These are phyloP conservation scores for Chromoteleia sp. DNA, from an alignment of 2,888 invertebrate genomes.

Conservation along the genomic window DNA sequence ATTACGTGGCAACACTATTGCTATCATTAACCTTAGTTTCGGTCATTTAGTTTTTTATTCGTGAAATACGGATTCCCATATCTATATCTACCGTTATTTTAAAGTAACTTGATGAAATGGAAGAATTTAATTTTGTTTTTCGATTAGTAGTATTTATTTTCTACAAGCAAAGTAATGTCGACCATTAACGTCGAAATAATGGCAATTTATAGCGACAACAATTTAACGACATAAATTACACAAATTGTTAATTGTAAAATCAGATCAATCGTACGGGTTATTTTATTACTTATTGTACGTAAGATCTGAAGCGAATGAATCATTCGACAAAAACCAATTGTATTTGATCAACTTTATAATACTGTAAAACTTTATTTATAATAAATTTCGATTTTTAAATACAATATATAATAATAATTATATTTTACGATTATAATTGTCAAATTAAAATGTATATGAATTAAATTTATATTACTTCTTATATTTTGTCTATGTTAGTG, in stretches of 20 bases:
- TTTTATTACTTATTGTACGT: too few species aligned
- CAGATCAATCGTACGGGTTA: too few species aligned
- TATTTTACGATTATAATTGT: neutral
- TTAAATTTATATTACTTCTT: neutral
- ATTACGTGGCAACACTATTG: constrained; percentile 52
- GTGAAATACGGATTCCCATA: constrained; percentile 38
- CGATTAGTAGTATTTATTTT: constrained; percentile 10
- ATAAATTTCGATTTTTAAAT: too few species aligned
- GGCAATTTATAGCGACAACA: constrained; percentile 12
- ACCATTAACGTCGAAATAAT: constrained; percentile 23
- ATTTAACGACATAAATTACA: too few species aligned
- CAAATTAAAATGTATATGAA: too few species aligned
- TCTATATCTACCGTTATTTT: constrained; percentile 40
- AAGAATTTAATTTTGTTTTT: constrained; percentile 38
- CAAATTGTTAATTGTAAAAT: too few species aligned
- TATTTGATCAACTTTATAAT: too few species aligned
- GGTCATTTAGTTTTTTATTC: constrained; percentile 46
- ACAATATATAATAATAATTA: neutral
- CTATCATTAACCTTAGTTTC: constrained; percentile 56
- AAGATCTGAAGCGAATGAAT: too few species aligned
- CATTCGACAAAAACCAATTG: too few species aligned
- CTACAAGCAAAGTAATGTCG: constrained; percentile 23
- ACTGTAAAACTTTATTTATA: too few species aligned
- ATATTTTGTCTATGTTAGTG: constrained; percentile 11
- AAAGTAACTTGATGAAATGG: constrained; percentile 37